phyloP scores from a whole-genome alignment of 2,888 invertebrate species.

The Drosophila maculinotata region DNA sequence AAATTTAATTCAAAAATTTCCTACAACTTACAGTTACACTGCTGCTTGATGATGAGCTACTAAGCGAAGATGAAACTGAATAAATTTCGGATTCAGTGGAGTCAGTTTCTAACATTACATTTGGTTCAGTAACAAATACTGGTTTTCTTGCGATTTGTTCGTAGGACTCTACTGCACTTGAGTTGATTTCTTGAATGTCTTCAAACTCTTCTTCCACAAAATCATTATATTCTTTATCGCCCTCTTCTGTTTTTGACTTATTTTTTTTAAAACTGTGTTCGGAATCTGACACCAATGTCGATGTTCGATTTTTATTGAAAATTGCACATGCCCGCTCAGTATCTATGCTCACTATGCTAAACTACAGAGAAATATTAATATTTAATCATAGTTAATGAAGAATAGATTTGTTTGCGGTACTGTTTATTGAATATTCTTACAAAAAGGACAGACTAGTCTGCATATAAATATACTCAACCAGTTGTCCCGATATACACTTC shows the following conservation, averaged over 20 bases:
- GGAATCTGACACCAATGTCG: background rate
- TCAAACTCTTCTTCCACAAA: conserved; percentile 7
- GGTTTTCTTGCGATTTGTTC: too few species aligned
- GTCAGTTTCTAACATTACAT: background rate
- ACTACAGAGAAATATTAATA: conserved; percentile 16
- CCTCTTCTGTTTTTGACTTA: background rate
- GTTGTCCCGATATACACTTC: too few species aligned
- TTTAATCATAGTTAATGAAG: background rate
- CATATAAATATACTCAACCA: too few species aligned
- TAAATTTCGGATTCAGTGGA: conserved; percentile 24
- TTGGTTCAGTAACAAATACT: too few species aligned
- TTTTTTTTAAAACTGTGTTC: too few species aligned
- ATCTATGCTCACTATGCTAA: conserved; percentile 11
- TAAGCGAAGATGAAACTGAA: background rate
- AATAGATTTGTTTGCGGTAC: too few species aligned
- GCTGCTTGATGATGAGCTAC: background rate
- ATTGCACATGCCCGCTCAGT: conserved; percentile 12
- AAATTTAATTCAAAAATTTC: background rate
- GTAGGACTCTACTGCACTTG: too few species aligned
- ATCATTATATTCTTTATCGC: conserved; percentile 5
- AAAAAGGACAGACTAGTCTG: too few species aligned
- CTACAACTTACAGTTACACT: background rate
- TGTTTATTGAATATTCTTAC: too few species aligned
- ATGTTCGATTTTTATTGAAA: background rate
- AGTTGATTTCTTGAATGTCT: background rate